Evolutionary conservation across 2,113 vertebrate genomes (phyloP).

Genomic region (Panthera leo): DNA sequence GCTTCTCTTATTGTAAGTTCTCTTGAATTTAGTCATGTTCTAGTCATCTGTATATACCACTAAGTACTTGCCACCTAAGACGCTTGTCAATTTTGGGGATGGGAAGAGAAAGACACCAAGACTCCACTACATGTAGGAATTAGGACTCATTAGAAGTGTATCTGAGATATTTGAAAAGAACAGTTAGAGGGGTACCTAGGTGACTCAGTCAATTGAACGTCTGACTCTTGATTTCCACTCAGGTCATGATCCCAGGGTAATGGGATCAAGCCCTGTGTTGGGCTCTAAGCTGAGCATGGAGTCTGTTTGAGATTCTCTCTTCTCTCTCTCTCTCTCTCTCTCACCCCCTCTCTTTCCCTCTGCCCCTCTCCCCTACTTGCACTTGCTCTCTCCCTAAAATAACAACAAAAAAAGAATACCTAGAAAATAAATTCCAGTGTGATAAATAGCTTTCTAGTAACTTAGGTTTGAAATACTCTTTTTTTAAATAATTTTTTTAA

Average conservation of each 20-base stretch:
- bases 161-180: constrained; percentile 12
- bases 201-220: no score
- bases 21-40: neutral
- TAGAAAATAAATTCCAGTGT: neutral
- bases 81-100: neutral
- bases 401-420: neutral
- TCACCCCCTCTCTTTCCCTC: no score
- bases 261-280: no score
- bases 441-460: neutral
- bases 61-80: neutral
- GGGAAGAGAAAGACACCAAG: neutral
- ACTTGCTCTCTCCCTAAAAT: no score
- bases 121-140: neutral
- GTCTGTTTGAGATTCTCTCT: no score
- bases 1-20: neutral
- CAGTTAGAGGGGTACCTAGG: neutral
- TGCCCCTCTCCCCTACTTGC: no score
- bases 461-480: neutral
- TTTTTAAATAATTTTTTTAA: no score
- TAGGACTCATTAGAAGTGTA: neutral
- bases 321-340: no score
- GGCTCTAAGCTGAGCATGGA: no score
- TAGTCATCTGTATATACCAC: neutral
- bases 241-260: no score
- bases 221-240: no score